These are phyloP conservation scores for Cryptocheilus praepositus DNA, from an alignment of 2,888 invertebrate genomes.

Conservation along the genomic window DNA sequence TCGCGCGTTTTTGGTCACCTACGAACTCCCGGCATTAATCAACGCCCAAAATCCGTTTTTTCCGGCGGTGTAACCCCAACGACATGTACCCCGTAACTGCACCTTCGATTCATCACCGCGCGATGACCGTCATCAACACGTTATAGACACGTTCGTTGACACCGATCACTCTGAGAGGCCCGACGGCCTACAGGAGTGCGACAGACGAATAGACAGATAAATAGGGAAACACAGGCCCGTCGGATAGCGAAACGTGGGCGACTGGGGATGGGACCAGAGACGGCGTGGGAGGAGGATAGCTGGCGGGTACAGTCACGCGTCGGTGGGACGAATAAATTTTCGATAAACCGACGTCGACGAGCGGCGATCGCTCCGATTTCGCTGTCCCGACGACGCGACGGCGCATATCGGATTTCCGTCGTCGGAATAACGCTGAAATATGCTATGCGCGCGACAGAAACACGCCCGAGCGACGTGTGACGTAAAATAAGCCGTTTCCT, in stretches of 20 bases:
- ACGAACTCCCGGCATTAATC: too few species aligned
- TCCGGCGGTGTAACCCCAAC: too few species aligned
- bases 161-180: too few species aligned
- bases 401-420: constrained; percentile 56
- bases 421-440: constrained; percentile 58
- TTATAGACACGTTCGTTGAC: too few species aligned
- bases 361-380: constrained; percentile 55
- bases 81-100: too few species aligned
- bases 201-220: background rate
- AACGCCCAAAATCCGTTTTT: too few species aligned
- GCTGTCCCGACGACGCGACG: constrained; percentile 57
- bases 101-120: too few species aligned
- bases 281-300: too few species aligned
- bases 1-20: too few species aligned
- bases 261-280: too few species aligned
- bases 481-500: constrained; percentile 39
- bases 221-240: background rate
- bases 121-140: too few species aligned
- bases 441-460: constrained; percentile 49
- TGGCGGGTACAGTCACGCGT: constrained; percentile 41
- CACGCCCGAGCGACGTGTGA: constrained; percentile 42
- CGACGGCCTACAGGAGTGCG: background rate
- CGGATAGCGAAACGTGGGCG: background rate
- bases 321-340: constrained; percentile 57
- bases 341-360: constrained; percentile 59